Percentiles rank a stretch among this genome's conserved stretches.
Evolutionary conservation across 2,113 vertebrate species (phyloP).

Genomic region (Camelus bactrianus): DNA sequence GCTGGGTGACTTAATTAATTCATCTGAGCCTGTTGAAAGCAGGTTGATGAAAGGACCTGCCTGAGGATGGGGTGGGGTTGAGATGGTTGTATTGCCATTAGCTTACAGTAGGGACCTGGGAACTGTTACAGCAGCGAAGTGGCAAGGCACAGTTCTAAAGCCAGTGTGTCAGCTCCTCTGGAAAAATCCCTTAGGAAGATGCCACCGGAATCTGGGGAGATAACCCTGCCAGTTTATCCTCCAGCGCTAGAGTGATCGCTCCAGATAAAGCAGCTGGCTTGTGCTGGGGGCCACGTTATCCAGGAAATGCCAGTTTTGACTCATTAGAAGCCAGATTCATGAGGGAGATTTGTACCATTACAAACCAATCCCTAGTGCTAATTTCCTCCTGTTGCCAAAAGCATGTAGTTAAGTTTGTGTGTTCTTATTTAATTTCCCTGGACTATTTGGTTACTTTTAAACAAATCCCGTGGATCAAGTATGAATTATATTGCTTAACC

Average conservation of each 20-base stretch:
- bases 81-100: neutral
- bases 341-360: neutral
- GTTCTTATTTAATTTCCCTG: neutral
- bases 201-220: neutral
- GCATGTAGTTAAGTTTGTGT: neutral
- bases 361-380: neutral
- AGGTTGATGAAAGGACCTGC: neutral
- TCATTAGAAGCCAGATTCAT: neutral
- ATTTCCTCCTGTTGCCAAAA: neutral
- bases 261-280: neutral
- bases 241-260: neutral
- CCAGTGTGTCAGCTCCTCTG: neutral
- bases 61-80: neutral
- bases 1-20: slow-evolving; percentile 8
- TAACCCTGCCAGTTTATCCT: neutral
- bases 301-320: neutral
- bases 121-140: neutral
- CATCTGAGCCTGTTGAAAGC: neutral
- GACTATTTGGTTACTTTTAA: neutral
- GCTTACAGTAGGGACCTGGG: neutral
- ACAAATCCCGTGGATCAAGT: neutral
- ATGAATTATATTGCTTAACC: neutral
- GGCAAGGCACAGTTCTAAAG: no score
- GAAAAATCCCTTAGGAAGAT: neutral
- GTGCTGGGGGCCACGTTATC: neutral